Evolutionary conservation across 1,140 invertebrate species (phyloP), one percentile per base, ranked within the genome.

Genomic region (Drosophila triauraria): DNA sequence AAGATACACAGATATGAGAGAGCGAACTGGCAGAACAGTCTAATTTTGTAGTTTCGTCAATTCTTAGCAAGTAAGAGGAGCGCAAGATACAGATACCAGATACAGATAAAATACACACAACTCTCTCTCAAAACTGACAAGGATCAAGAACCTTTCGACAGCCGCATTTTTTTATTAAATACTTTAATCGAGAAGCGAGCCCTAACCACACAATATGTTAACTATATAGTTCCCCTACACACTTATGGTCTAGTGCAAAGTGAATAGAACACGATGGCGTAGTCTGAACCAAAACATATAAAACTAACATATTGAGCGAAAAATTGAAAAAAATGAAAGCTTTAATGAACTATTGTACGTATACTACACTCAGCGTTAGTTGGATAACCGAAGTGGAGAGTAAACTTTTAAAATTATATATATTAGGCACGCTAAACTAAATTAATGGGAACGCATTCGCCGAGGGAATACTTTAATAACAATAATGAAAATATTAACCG

Each of bases 21-120:
- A 68, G 67, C 63, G 59, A 75, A 48, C 58, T 50, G 56, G 53
- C 40, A 35, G 44, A 25, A 50, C 44, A 67, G 56, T 63, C 54
- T 70, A 88, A 83, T 86, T 83, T 75, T 83, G 78, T 80, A 88
- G 84, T 88, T 85, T 74, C 75, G 85, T 85, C 85, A 90, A 90
- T 90, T 90, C 64, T 79, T 90, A 90, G 85, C 70, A 78, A 15
- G 56, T 90, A 90, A 90, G 85, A 77, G 51, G 59, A 77, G 76
- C 72, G 78, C 74, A 74, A 80, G 62, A 83, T 77, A 77, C 56
- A 54, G 32, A 53, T 53, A 77, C 57, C n/a, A 32, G 64, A 47
- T 51, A 57, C 35, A 72, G 8, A 54, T 53, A 42, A 72, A 59
- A 53, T 38, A 44, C 63, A 50, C 44, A 65, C 17, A 50, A 63